A percentile compares a stretch with the other conserved stretches of the same genome.
Evolutionary conservation across 1,140 invertebrate genomes (phyloP).

Genomic region (Musca vetustissima): DNA sequence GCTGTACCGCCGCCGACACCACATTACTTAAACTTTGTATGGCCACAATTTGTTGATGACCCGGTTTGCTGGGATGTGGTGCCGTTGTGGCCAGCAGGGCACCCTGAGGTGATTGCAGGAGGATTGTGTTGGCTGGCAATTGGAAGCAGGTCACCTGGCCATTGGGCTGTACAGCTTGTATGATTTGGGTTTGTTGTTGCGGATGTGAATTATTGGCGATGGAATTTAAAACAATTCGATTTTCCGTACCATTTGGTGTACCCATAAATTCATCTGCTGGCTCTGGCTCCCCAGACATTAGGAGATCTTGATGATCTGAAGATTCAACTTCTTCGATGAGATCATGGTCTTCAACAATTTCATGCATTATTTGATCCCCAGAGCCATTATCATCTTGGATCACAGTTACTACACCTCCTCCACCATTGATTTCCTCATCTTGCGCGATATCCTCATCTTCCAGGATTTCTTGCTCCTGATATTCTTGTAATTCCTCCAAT

Average conservation of each 20-base stretch:
- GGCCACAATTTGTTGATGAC: conserved; percentile 35
- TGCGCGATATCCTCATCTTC: neutral
- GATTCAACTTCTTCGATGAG: conserved; percentile 10
- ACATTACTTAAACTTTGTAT: conserved; percentile 40
- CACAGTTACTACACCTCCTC: conserved; percentile 33
- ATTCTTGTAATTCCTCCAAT: conserved; percentile 31
- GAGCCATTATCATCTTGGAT: neutral
- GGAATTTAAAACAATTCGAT: neutral
- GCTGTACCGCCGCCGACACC: conserved; percentile 28
- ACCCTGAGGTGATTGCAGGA: conserved; percentile 47
- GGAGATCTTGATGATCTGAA: conserved; percentile 6
- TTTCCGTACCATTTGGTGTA: neutral
- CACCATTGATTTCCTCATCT: neutral
- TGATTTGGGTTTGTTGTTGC: conserved; percentile 31
- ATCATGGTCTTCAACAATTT: conserved; percentile 1
- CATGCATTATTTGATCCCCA: too few species aligned
- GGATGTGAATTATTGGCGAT: too few species aligned
- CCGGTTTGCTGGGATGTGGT: conserved; percentile 30
- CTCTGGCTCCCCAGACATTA: conserved; percentile 1
- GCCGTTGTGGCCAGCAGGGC: conserved; percentile 45
- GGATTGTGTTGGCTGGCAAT: conserved; percentile 47
- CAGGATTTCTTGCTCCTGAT: conserved; percentile 8
- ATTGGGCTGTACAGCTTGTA: conserved; percentile 49
- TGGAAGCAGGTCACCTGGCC: conserved; percentile 51
- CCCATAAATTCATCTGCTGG: conserved; percentile 3